phyloP scores from a whole-genome alignment of 2,797 vertebrate genomes.

The Clangula hyemalis region DNA sequence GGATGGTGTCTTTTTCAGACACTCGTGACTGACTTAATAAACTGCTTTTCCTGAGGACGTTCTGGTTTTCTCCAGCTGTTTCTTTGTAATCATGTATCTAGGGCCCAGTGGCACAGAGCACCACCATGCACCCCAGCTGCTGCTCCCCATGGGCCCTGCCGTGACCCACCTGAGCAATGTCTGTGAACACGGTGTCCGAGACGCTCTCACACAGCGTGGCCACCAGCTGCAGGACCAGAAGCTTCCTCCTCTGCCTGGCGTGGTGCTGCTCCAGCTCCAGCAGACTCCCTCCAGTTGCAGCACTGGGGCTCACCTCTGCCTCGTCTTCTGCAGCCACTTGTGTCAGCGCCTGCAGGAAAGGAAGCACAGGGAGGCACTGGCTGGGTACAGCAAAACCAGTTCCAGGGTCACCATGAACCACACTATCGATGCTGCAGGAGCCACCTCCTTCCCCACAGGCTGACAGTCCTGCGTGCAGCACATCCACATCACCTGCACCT shows the following conservation, averaged over 20 bases:
- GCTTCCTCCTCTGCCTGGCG: constrained; percentile 67
- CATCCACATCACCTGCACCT: neutral
- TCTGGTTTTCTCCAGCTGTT: neutral
- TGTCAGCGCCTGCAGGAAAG: constrained; percentile 83
- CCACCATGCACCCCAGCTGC: accelerated
- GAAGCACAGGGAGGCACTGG: neutral
- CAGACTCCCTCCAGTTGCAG: constrained; percentile 72
- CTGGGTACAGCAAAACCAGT: neutral
- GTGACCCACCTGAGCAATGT: constrained; percentile 85
- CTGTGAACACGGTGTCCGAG: constrained; percentile 85
- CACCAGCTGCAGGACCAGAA: constrained; percentile 87
- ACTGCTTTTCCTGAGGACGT: neutral
- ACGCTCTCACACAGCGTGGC: constrained; percentile 86
- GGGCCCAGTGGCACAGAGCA: neutral
- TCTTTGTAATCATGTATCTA: neutral
- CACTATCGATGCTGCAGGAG: too few relatives aligned
- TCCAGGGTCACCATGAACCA: neutral
- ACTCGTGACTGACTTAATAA: neutral
- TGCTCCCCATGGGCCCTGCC: neutral
- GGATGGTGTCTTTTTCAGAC: neutral
- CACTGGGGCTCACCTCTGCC: neutral
- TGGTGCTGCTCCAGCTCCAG: constrained; percentile 82
- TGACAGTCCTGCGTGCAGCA: neutral
- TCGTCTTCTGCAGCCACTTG: constrained; percentile 71
- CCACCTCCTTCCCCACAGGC: neutral